Conservation (phyloP, 1,140 invertebrate genomes). For the Centruroides sculpturatus region DNA sequence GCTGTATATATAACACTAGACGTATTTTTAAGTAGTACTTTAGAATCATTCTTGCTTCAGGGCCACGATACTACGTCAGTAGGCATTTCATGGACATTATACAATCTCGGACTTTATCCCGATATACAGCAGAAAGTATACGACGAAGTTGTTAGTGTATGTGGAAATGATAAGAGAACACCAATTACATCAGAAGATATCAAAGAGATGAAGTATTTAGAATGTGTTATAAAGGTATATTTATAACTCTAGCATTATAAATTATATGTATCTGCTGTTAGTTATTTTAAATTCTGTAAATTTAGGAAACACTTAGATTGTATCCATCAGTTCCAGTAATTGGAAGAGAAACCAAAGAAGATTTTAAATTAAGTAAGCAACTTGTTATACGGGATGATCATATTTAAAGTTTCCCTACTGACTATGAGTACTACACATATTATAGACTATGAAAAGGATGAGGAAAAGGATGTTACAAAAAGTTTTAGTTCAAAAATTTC, state of each 20-base stretch:
- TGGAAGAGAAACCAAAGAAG: background rate
- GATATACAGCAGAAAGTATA: constrained; percentile 64
- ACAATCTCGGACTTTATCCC: constrained; percentile 57
- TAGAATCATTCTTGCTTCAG: background rate
- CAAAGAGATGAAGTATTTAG: constrained; percentile 26
- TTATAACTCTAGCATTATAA: background rate
- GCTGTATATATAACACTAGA: too few species aligned
- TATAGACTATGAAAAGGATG: too few species aligned
- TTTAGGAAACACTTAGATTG: constrained; percentile 13
- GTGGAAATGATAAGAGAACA: constrained; percentile 22
- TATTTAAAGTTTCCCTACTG: too few species aligned
- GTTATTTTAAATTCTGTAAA: background rate
- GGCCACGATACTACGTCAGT: constrained; percentile 20
- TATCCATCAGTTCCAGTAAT: constrained; percentile 18
- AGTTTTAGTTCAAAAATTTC: too few species aligned
- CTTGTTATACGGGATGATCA: too few species aligned
- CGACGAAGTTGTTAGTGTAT: constrained; percentile 25
- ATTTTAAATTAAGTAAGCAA: background rate
- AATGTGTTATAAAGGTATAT: constrained; percentile 42
- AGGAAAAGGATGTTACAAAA: too few species aligned
- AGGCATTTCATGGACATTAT: constrained; percentile 40
- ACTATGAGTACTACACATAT: too few species aligned
- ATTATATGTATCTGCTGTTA: background rate
- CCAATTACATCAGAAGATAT: constrained; percentile 28
- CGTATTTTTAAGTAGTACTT: too few species aligned